These are phyloP conservation scores for Glossosoma conforme DNA, from an alignment of 1,140 invertebrate species.

Conservation along the genomic window DNA sequence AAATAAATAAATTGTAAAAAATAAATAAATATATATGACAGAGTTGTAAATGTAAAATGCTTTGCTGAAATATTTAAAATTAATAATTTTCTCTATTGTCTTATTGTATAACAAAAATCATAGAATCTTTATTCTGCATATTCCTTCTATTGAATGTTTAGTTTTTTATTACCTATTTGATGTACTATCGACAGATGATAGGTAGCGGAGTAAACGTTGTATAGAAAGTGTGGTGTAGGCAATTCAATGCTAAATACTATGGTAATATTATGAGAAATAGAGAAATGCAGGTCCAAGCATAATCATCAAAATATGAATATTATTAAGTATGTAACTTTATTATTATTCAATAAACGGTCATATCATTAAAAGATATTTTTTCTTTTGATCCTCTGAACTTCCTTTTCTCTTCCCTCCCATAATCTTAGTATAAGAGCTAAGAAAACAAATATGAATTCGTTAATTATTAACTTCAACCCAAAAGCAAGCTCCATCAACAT, in stretches of 20 bases:
- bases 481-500: too few species aligned
- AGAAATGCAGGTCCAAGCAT: background rate
- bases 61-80: background rate
- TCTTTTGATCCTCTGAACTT: too few species aligned
- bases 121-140: too few species aligned
- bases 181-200: background rate
- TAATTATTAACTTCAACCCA: too few species aligned
- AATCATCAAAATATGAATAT: too few species aligned
- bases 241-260: background rate
- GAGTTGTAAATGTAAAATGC: background rate
- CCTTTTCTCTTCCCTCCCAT: too few species aligned
- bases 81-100: background rate
- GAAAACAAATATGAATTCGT: too few species aligned
- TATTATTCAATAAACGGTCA: too few species aligned
- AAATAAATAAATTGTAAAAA: background rate
- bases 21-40: background rate
- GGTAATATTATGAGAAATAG: background rate
- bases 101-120: too few species aligned
- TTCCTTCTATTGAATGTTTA: background rate
- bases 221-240: background rate
- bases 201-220: background rate
- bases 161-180: background rate
- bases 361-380: too few species aligned
- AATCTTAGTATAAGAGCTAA: too few species aligned
- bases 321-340: too few species aligned